Conservation (phyloP, 2,113 vertebrate genomes). For the Anguilla rostrata region DNA sequence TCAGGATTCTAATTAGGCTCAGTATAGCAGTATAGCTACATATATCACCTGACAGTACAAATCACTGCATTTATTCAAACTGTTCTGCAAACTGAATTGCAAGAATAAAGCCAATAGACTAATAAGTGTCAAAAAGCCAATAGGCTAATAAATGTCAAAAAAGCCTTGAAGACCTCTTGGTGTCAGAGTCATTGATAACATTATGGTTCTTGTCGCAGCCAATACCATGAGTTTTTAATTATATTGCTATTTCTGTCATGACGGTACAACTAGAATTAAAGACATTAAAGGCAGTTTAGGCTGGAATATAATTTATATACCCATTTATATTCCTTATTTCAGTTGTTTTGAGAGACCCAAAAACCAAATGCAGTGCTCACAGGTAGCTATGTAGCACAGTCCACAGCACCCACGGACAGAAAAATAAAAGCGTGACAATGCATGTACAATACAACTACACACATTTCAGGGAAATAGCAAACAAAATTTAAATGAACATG, state of each 20-base stretch:
- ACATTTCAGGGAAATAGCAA: not conserved
- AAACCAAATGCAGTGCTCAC: not conserved
- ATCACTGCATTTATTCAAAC: too few species aligned
- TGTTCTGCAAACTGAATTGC: too few species aligned
- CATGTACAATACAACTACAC: not conserved
- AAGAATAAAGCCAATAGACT: too few species aligned
- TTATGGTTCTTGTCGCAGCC: not conserved
- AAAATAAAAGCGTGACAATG: not conserved
- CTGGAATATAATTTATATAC: not conserved
- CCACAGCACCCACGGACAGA: not conserved
- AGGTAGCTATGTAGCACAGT: not conserved
- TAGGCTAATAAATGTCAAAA: too few species aligned
- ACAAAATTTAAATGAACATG: not conserved
- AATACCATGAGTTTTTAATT: not conserved
- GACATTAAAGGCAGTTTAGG: not conserved
- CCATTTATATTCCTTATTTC: not conserved
- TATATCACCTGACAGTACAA: too few species aligned
- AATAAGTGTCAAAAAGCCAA: too few species aligned
- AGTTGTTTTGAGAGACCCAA: not conserved
- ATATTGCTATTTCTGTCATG: not conserved
- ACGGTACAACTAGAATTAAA: not conserved
- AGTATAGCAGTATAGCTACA: too few species aligned
- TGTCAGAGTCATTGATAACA: not conserved
- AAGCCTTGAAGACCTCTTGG: too few species aligned
- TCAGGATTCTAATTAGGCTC: too few species aligned